Base-by-base conservation (phyloP, 92 coral and sea anemone species). In the Porites lobata region DNA sequence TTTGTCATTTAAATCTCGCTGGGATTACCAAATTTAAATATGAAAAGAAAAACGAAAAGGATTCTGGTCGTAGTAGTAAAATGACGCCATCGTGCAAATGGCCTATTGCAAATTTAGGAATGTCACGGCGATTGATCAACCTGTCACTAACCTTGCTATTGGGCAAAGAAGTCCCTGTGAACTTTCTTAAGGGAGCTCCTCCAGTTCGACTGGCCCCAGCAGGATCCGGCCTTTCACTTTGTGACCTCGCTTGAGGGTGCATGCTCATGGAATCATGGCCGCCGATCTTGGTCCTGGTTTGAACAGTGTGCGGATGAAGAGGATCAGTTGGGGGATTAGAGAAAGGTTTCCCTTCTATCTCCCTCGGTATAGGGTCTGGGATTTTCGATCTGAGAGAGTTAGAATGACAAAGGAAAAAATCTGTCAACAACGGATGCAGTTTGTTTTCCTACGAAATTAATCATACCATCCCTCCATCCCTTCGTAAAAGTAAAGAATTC, bases 161-260 rank as follows among this genome's bases (percentile, higher is more conserved):
- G 12, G 94, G 94, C 32, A 91, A 61, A 51, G 96, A 94, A 50
- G 95, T 88, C 20, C 96, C 98, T 0, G 96, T 83, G 81, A 64
- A 93, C 76, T 87, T 85, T 59, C 98, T 89, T 6, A 91, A 86
- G 14, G 98, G 93, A 1, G 98, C 94, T 9, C 94, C 93, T 12
- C 98, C 98, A 47, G 94, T 93, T 69, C 92, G 94, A 80, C 93
- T 91, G 65, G 94, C 96, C 17, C 93, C 94, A 43, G 93, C 83
- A 17, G 96, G 92, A 75, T 97, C 99, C 57, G 99, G 99, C 76
- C 94, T 88, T 17, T 93, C 88, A 19, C 94, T 83, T 92, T 97
- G 99, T n/a, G 99, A 95, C 87, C 99, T 89, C 54, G 98, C 88
- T 81, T 97, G 99, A 22, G 98, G 98, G 79, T 94, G 93, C 26